Evolutionary conservation across 2,888 invertebrate species (phyloP).

Genomic region (Conistra vaccinii): DNA sequence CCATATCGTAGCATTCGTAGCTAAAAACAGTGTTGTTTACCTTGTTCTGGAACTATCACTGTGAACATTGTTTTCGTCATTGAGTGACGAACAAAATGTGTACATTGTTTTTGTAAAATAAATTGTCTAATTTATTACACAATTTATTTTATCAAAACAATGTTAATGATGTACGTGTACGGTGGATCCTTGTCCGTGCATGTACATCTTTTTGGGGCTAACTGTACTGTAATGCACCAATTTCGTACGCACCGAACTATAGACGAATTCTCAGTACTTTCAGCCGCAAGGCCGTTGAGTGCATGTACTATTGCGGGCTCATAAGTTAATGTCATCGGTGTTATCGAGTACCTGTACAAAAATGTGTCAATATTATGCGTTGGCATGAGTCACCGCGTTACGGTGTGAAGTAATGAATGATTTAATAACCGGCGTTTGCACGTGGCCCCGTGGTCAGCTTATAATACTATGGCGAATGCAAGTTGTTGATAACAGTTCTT

Average conservation of each 20-base stretch:
- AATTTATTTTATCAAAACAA: too few relatives aligned
- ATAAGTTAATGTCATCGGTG: slow-evolving; percentile 44
- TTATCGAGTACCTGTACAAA: slow-evolving; percentile 25
- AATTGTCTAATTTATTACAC: too few relatives aligned
- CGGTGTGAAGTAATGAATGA: slow-evolving; percentile 50
- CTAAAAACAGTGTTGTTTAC: slow-evolving; percentile 1
- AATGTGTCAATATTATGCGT: slow-evolving; percentile 61
- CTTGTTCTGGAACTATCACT: too few relatives aligned
- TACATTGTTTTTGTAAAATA: too few relatives aligned
- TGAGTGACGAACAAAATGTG: too few relatives aligned
- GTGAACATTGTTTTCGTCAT: too few relatives aligned
- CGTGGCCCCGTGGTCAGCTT: slow-evolving; percentile 38
- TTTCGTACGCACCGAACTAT: background rate
- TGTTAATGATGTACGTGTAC: too few relatives aligned
- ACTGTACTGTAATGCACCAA: background rate
- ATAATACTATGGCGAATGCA: slow-evolving; percentile 8
- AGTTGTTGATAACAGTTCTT: slow-evolving; percentile 42
- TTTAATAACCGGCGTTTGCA: slow-evolving; percentile 48
- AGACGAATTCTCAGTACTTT: background rate
- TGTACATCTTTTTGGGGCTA: too few relatives aligned
- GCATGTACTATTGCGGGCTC: slow-evolving; percentile 5
- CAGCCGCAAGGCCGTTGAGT: slow-evolving; percentile 23
- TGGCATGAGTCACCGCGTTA: slow-evolving; percentile 46
- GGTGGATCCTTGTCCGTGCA: too few relatives aligned
- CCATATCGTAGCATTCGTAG: background rate